Conservation (phyloP, 2,888 invertebrate species). For the Agrochola lota region DNA sequence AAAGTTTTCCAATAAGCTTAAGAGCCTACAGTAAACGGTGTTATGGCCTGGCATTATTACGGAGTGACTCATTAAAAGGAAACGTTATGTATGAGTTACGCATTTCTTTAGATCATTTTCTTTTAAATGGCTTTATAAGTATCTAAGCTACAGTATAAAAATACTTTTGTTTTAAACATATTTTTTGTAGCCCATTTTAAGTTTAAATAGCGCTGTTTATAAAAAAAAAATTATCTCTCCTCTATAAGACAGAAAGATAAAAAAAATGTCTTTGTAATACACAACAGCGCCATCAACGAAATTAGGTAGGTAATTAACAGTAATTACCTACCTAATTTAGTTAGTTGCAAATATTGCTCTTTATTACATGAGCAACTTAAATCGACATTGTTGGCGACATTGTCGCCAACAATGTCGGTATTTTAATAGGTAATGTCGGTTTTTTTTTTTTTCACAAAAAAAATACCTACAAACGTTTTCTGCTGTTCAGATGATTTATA, state of each 20-base stretch:
- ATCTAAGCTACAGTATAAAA: slow-evolving; percentile 12
- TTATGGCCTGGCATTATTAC: slow-evolving; percentile 45
- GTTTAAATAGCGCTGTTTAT: background rate
- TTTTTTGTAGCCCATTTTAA: slow-evolving; percentile 3
- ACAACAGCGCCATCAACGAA: too few relatives aligned
- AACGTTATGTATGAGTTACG: slow-evolving; percentile 49
- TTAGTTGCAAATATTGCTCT: background rate
- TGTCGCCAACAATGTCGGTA: too few relatives aligned
- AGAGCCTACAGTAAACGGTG: slow-evolving; percentile 56
- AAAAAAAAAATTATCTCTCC: too few relatives aligned
- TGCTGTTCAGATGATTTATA: slow-evolving; percentile 8
- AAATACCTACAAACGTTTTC: slow-evolving; percentile 14
- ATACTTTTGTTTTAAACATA: background rate
- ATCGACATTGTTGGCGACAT: background rate
- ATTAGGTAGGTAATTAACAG: too few relatives aligned
- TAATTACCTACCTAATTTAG: background rate
- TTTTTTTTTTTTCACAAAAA: background rate
- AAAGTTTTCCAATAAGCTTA: slow-evolving; percentile 66
- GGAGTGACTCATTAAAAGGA: slow-evolving; percentile 54
- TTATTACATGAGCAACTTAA: background rate
- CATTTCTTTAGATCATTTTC: slow-evolving; percentile 51
- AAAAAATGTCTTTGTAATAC: too few relatives aligned
- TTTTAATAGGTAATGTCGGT: too few relatives aligned
- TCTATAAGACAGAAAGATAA: too few relatives aligned
- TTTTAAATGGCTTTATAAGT: slow-evolving; percentile 52